Evolutionary conservation across 2,888 invertebrate species (phyloP).

Genomic region (Cheilosia urbana): DNA sequence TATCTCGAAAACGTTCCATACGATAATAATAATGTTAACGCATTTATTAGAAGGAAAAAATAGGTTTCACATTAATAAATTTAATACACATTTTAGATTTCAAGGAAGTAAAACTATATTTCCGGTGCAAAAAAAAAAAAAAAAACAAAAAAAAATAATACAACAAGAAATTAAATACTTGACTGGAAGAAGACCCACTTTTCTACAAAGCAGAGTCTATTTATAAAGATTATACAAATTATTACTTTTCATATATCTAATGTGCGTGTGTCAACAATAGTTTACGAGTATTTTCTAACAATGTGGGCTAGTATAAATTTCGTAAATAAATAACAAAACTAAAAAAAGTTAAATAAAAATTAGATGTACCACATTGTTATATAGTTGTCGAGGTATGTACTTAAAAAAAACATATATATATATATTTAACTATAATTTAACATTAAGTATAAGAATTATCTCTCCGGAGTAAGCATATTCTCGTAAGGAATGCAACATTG

Average conservation of each 20-base stretch:
- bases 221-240: conserved; percentile 8
- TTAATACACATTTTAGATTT: conserved; percentile 15
- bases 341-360: not conserved
- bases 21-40: not conserved
- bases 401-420: conserved; percentile 2
- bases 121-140: conserved; percentile 2
- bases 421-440: conserved; percentile 28
- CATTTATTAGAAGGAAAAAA: conserved; percentile 11
- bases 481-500: not conserved
- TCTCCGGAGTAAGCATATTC: conserved; percentile 12
- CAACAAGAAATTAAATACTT: not conserved
- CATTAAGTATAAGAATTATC: conserved; percentile 43
- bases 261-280: not conserved
- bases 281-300: not conserved
- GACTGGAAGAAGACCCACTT: not conserved
- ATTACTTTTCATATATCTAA: not conserved
- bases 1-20: no score
- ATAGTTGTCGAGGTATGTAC: conserved; percentile 1
- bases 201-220: not conserved
- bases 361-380: not conserved
- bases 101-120: not conserved
- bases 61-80: conserved; percentile 2
- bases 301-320: not conserved
- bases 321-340: not conserved
- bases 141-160: not conserved